phyloP scores from a whole-genome alignment of 2,797 vertebrate genomes.

The Rachycentron canadum region DNA sequence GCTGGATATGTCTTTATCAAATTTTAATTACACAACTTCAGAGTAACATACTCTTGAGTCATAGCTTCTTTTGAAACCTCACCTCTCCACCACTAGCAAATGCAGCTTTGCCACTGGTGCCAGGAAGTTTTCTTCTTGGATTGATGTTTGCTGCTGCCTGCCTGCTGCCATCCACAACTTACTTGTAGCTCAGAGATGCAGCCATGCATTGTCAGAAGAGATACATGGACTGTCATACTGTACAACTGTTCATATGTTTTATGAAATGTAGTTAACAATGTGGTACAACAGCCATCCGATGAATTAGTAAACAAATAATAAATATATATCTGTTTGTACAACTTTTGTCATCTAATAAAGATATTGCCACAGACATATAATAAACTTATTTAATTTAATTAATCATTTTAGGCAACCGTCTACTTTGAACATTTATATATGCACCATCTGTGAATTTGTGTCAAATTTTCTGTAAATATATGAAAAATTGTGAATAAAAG shows the following conservation, averaged over 20 bases:
- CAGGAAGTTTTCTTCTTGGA: conserved; percentile 46
- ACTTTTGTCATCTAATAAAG: conserved; percentile 4
- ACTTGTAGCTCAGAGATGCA: conserved; percentile 14
- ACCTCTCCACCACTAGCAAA: too few relatives aligned
- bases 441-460: conserved; percentile 11
- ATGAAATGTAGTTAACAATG: conserved; percentile 17
- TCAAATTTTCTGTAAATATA: conserved; percentile 53
- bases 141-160: conserved; percentile 47
- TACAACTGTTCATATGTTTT: conserved; percentile 39
- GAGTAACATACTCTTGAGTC: neutral
- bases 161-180: conserved; percentile 51
- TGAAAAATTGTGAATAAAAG: conserved; percentile 64
- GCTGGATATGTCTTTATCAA: neutral
- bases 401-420: neutral
- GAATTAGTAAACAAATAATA: conserved; percentile 7
- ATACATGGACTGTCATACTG: conserved; percentile 10
- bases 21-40: neutral
- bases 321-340: neutral
- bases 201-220: neutral
- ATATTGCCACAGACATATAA: conserved; percentile 6
- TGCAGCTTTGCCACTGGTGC: conserved; percentile 42
- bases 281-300: neutral
- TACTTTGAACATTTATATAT: conserved; percentile 30
- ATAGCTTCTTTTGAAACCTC: too few relatives aligned
- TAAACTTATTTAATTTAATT: neutral